These are phyloP conservation scores for Rynchops niger DNA, from an alignment of 2,113 vertebrate species.

Conservation along the genomic window DNA sequence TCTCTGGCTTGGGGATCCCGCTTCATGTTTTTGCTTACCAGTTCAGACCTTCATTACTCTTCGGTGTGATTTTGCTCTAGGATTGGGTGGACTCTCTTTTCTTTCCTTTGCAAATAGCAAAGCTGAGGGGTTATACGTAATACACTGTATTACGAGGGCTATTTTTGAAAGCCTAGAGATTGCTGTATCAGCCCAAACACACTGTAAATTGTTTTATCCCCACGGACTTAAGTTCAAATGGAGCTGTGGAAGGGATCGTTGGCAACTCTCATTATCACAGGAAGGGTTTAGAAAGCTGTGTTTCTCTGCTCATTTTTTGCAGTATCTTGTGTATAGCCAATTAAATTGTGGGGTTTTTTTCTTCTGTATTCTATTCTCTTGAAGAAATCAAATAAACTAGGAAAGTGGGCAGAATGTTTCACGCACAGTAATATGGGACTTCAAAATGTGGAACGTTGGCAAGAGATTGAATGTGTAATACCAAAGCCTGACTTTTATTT, in stretches of 20 bases:
- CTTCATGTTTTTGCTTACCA: background rate
- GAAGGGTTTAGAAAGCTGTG: background rate
- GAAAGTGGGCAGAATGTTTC: background rate
- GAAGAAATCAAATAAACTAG: background rate
- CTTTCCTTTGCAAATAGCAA: background rate
- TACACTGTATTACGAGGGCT: accelerated
- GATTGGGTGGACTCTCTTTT: background rate
- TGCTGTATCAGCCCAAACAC: background rate
- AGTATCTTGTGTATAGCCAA: background rate
- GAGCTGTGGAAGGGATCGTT: background rate
- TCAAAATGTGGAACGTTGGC: background rate
- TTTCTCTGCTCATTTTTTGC: background rate
- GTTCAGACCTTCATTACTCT: background rate
- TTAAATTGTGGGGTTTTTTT: background rate
- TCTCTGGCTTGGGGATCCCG: background rate
- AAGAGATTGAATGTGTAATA: background rate
- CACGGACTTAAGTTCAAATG: background rate
- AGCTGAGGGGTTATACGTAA: background rate
- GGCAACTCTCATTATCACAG: accelerated
- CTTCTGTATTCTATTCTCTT: background rate
- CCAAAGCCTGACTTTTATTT: background rate
- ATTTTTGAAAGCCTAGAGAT: background rate
- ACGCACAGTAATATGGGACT: background rate
- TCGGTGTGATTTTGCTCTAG: background rate
- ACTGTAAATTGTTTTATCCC: background rate